Evolutionary conservation across 2,888 invertebrate species (phyloP).

Genomic region (Marronus borbonicus): DNA sequence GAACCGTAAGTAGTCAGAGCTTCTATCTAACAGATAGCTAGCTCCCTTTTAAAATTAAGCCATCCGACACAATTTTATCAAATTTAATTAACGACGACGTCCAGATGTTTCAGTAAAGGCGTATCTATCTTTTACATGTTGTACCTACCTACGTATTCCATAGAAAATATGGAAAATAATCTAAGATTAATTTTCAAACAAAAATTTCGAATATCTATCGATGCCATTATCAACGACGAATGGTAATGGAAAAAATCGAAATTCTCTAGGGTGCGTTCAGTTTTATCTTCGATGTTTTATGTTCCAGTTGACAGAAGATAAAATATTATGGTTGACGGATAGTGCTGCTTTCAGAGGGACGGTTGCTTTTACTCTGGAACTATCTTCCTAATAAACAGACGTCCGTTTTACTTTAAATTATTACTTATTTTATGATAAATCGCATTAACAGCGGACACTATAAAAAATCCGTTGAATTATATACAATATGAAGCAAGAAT

Average conservation of each 20-base stretch:
- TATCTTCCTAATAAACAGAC: slow-evolving; percentile 68
- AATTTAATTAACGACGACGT: slow-evolving; percentile 36
- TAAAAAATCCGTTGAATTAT: no score
- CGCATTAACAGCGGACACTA: background rate
- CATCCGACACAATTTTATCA: slow-evolving; percentile 40
- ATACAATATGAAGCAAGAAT: no score
- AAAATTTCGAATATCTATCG: slow-evolving; percentile 59
- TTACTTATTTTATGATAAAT: background rate
- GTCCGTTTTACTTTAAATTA: slow-evolving; percentile 9
- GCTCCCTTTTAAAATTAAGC: slow-evolving; percentile 50
- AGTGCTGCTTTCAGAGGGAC: slow-evolving; percentile 53
- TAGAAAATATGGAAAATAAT: background rate
- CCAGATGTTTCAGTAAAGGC: slow-evolving; percentile 13
- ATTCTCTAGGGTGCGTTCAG: slow-evolving; percentile 68
- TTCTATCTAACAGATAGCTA: slow-evolving; percentile 62
- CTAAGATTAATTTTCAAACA: background rate
- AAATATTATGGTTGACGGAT: slow-evolving; percentile 71
- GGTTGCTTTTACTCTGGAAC: slow-evolving; percentile 65
- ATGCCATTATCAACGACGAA: slow-evolving; percentile 61
- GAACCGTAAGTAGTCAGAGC: slow-evolving; percentile 61
- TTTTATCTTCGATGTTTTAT: slow-evolving; percentile 71
- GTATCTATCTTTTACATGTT: background rate
- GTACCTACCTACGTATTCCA: background rate
- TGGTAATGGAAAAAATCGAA: slow-evolving; percentile 59
- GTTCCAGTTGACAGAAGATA: slow-evolving; percentile 70